Evolutionary conservation across 1,140 invertebrate genomes (phyloP), one percentile per base, ranked within the genome.

Genomic region (Lanistes nyassanus): DNA sequence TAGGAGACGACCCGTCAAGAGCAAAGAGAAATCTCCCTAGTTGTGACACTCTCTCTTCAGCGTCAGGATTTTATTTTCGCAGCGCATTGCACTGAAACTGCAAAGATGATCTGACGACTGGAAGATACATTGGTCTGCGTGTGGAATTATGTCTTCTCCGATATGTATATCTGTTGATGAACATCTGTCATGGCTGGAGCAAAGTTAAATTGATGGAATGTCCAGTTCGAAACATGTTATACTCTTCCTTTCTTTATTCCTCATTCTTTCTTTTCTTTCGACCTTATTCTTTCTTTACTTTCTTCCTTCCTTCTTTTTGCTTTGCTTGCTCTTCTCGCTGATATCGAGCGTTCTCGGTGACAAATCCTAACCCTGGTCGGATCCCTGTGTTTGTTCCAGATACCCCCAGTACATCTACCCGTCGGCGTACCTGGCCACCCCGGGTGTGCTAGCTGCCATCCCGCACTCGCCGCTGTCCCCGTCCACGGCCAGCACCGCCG

Each of bases 401-500:
- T 80, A 79, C 39, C 81, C 82, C 0, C 82, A 82, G 76, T 85
- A 83, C 71, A 68, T 85, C 11, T 85, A 83, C 72, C 84, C 84
- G 42, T 80, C 84, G 16, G 67, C 82, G 29, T 68, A 81, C 37
- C 74, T 72, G 55, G 68, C 77, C 47, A 23, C 76, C 7, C 76
- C 73, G 23, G 78, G 80, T 29, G 58, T 84, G 29, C 68, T 84
- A 47, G 77, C 82, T 34, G 74, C 79, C 60, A 76, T 79, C 55
- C 72, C 80, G 5, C 67, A 76, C 21, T 81, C 79, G n/a, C 80
- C 82, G n/a, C 65, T 83, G 16, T 81, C 82, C 16, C 81, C 84
- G 1, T 77, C 79, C 21, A 55, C 75, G 21, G 70, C 53, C 56
- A 34, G 55, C 31, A 78, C 77, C 11, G 47, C 70, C 21, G 71